phyloP scores from a whole-genome alignment of 1,140 invertebrate species.

The Heliconius himera region DNA sequence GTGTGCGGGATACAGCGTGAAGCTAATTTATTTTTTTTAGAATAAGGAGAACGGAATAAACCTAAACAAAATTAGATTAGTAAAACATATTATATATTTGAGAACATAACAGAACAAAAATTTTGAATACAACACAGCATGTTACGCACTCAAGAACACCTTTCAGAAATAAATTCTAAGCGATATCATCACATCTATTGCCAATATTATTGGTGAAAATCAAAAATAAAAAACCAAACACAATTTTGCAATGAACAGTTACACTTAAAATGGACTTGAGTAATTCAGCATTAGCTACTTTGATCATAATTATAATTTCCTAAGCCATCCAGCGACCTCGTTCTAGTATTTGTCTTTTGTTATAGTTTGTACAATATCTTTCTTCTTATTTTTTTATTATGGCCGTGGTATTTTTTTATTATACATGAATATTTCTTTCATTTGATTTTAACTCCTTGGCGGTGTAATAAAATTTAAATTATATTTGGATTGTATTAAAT shows the following conservation, averaged over 20 bases:
- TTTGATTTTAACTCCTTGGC: not conserved
- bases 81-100: too few species aligned
- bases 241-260: not conserved
- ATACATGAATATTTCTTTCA: not conserved
- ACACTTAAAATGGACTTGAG: not conserved
- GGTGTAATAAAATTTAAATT: too few species aligned
- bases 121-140: too few species aligned
- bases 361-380: constrained; percentile 31
- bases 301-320: constrained; percentile 33
- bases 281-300: constrained; percentile 13
- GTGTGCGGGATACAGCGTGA: too few species aligned
- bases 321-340: constrained; percentile 31
- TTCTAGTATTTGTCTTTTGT: constrained; percentile 36
- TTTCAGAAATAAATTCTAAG: too few species aligned
- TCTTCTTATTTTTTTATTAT: constrained; percentile 28
- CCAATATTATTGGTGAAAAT: not conserved
- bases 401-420: not conserved
- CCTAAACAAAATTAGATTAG: too few species aligned
- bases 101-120: too few species aligned
- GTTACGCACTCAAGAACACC: too few species aligned
- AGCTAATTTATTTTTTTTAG: too few species aligned
- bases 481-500: too few species aligned
- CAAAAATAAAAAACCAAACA: not conserved
- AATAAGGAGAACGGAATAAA: too few species aligned
- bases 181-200: not conserved